These are phyloP conservation scores for Sebastolobus alascanus DNA, from an alignment of 2,797 vertebrate genomes.

Conservation along the genomic window DNA sequence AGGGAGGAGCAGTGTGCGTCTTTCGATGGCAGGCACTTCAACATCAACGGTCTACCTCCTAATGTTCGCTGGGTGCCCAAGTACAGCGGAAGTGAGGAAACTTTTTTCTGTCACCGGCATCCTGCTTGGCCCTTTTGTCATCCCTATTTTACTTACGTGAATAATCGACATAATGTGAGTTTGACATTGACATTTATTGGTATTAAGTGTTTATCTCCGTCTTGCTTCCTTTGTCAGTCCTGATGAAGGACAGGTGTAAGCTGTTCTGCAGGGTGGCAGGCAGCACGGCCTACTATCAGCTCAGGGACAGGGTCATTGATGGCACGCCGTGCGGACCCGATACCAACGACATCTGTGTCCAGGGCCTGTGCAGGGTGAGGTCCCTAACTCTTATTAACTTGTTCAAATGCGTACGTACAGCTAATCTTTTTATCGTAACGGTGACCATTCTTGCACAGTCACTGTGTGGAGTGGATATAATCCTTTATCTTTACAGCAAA, in stretches of 20 bases:
- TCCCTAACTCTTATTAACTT: background rate
- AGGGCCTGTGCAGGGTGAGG: conserved; percentile 96
- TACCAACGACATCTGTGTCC: conserved; percentile 98
- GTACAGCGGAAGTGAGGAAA: conserved; percentile 96
- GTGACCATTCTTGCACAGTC: background rate
- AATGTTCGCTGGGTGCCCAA: conserved; percentile 99
- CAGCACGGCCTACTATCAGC: conserved; percentile 97
- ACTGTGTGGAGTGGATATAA: background rate
- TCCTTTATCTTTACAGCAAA: conserved; percentile 24
- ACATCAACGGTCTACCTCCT: conserved; percentile 97
- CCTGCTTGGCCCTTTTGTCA: background rate
- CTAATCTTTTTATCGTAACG: background rate
- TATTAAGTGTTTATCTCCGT: conserved; percentile 9
- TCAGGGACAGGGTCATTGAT: conserved; percentile 96
- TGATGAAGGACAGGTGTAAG: conserved; percentile 99
- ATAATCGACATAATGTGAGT: background rate
- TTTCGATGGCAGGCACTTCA: conserved; percentile 97
- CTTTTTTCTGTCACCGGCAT: background rate
- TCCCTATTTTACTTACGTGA: background rate
- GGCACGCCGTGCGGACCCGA: conserved; percentile 97
- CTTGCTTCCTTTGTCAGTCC: conserved; percentile 83
- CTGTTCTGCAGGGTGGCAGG: conserved; percentile 97
- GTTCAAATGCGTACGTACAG: background rate
- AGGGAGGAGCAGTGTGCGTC: conserved; percentile 95
- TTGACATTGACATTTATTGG: background rate